phyloP scores from a whole-genome alignment of 2,797 vertebrate genomes.

The Margarornis squamiger region DNA sequence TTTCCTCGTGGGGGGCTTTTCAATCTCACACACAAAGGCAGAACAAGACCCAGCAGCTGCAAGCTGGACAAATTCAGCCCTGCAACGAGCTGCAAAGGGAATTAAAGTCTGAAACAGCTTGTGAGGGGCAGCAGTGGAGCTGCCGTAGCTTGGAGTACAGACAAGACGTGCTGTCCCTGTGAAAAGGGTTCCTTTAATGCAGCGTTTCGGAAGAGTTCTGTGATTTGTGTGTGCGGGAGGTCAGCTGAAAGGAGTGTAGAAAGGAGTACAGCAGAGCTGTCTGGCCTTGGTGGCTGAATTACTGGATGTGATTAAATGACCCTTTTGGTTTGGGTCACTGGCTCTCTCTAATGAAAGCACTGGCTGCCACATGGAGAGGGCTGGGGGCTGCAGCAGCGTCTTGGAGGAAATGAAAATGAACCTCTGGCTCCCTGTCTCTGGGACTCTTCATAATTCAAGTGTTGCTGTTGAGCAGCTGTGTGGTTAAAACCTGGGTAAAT shows the following conservation, averaged over 20 bases:
- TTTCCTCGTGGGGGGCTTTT: neutral
- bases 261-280: neutral
- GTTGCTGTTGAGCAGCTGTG: neutral
- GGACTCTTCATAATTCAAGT: neutral
- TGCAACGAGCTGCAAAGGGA: constrained; percentile 29
- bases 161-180: neutral
- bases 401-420: neutral
- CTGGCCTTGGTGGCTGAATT: constrained; percentile 10
- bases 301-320: constrained; percentile 51
- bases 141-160: neutral
- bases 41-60: neutral
- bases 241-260: neutral
- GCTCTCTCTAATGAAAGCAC: neutral
- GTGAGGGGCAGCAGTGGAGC: neutral
- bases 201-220: neutral
- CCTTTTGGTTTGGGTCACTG: constrained; percentile 30
- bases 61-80: constrained; percentile 25
- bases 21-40: constrained; percentile 31
- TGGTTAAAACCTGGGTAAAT: neutral
- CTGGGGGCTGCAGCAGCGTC: neutral
- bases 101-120: neutral
- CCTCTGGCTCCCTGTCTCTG: neutral
- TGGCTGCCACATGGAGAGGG: neutral
- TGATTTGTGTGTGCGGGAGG: constrained; percentile 17
- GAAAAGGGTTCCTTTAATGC: neutral